Conservation (phyloP, 2,888 invertebrate species). For the Drosophila macrothrix region DNA sequence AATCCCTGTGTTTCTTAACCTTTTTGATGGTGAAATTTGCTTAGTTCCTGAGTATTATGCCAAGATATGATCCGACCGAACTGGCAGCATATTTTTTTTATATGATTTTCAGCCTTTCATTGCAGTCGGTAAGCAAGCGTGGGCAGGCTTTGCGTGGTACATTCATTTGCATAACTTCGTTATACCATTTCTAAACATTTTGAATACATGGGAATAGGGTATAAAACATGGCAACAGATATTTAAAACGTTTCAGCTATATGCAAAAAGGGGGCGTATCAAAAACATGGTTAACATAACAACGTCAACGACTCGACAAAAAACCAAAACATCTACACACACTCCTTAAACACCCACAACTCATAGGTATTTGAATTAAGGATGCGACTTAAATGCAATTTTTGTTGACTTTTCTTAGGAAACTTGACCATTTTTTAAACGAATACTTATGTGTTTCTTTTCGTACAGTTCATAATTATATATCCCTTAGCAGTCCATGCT, state of each 20-base stretch:
- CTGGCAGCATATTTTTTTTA: background rate
- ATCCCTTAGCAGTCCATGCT: background rate
- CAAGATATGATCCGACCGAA: background rate
- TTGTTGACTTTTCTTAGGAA: slow-evolving; percentile 3
- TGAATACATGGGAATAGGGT: background rate
- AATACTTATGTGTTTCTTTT: background rate
- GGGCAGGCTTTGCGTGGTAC: background rate
- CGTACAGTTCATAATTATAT: background rate
- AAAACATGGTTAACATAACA: slow-evolving; percentile 46
- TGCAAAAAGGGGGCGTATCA: slow-evolving; percentile 34
- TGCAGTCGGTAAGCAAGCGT: background rate
- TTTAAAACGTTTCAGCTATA: slow-evolving; percentile 54
- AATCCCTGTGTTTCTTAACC: background rate
- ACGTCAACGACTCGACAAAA: slow-evolving; percentile 29
- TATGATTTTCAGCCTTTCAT: no score
- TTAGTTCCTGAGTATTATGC: background rate
- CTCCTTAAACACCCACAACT: slow-evolving; percentile 4
- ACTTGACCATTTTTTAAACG: background rate
- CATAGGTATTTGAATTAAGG: slow-evolving; percentile 43
- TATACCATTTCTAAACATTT: background rate
- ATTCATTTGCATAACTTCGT: background rate
- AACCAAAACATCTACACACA: slow-evolving; percentile 15
- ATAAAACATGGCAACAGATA: slow-evolving; percentile 45
- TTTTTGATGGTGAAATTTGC: background rate
- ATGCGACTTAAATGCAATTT: slow-evolving; percentile 1